A percentile compares a stretch with the other conserved stretches of the same genome.
phyloP scores from a whole-genome alignment of 2,113 vertebrate species.

The Chlorodrepanis virens region DNA sequence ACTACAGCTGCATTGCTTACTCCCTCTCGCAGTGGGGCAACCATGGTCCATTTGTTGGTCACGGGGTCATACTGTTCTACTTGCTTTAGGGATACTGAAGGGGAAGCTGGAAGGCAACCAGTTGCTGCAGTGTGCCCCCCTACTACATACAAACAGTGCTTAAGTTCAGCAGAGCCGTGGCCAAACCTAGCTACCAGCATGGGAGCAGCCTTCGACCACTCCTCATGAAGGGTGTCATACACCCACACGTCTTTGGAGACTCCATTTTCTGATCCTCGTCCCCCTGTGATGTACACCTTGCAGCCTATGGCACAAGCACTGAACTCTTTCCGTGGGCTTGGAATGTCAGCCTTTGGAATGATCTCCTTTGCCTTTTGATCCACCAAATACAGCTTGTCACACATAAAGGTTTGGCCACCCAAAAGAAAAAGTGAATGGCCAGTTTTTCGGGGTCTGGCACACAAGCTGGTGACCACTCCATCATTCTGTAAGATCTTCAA shows the following conservation, averaged over 20 bases:
- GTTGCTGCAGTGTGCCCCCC: constrained; percentile 82
- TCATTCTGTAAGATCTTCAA: constrained; percentile 84
- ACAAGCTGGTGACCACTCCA: constrained; percentile 81
- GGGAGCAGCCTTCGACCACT: constrained; percentile 83
- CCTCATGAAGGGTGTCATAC: constrained; percentile 82
- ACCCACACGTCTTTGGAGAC: constrained; percentile 85
- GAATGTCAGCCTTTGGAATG: constrained; percentile 83
- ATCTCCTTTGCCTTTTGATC: constrained; percentile 86
- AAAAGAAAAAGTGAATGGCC: constrained; percentile 81
- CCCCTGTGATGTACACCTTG: constrained; percentile 83
- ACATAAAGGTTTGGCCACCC: constrained; percentile 85
- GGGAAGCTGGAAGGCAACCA: constrained; percentile 81
- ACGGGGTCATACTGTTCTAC: constrained; percentile 81
- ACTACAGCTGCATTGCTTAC: constrained; percentile 84
- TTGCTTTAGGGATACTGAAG: constrained; percentile 82
- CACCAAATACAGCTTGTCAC: constrained; percentile 82
- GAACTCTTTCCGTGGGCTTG: constrained; percentile 83
- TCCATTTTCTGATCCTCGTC: constrained; percentile 80
- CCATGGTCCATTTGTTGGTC: constrained; percentile 86
- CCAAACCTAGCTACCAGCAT: constrained; percentile 84
- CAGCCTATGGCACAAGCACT: constrained; percentile 84
- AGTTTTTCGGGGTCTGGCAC: constrained; percentile 81
- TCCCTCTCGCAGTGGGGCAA: constrained; percentile 80
- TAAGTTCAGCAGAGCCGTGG: constrained; percentile 81
- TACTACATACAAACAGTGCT: constrained; percentile 82